Percentiles rank a stretch among this genome's conserved stretches.
These are phyloP conservation scores for Indicator indicator DNA, from an alignment of 2,113 vertebrate genomes.

Conservation along the genomic window DNA sequence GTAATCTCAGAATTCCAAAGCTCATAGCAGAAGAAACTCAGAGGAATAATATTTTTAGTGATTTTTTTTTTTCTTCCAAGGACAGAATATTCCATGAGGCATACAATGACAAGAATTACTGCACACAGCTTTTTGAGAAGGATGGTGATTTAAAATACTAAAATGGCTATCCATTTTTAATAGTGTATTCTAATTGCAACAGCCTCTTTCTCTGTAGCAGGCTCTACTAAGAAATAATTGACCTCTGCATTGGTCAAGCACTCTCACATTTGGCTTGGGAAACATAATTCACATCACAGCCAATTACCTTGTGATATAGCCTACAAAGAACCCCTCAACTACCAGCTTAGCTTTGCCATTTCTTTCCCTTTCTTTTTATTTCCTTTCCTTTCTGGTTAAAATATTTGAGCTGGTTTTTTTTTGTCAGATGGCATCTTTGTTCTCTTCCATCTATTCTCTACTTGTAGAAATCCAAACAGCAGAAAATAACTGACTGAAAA, in stretches of 20 bases:
- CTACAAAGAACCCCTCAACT: not conserved
- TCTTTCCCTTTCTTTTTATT: not conserved
- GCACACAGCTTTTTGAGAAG: conserved; percentile 16
- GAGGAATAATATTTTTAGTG: conserved; percentile 15
- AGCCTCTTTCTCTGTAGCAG: conserved; percentile 54
- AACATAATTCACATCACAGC: conserved; percentile 59
- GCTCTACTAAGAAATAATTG: conserved; percentile 66
- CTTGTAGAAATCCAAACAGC: conserved; percentile 9
- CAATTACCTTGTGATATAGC: conserved; percentile 58
- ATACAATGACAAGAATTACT: conserved; percentile 11
- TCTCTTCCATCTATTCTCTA: conserved; percentile 37
- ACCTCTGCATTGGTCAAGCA: conserved; percentile 61
- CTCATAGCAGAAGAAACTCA: conserved; percentile 10
- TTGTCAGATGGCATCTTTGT: conserved; percentile 50
- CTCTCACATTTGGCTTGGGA: conserved; percentile 62
- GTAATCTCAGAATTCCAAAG: not conserved
- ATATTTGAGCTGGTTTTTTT: conserved; percentile 46
- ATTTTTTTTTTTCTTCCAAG: conserved; percentile 30
- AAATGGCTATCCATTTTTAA: conserved; percentile 52
- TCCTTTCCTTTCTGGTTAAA: conserved; percentile 20
- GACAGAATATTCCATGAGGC: not conserved
- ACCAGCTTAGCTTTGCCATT: not conserved
- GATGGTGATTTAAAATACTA: conserved; percentile 47
- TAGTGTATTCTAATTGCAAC: conserved; percentile 56
- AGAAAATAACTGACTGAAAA: conserved; percentile 27